phyloP scores from a whole-genome alignment of 2,888 invertebrate species.

The Labia minor region DNA sequence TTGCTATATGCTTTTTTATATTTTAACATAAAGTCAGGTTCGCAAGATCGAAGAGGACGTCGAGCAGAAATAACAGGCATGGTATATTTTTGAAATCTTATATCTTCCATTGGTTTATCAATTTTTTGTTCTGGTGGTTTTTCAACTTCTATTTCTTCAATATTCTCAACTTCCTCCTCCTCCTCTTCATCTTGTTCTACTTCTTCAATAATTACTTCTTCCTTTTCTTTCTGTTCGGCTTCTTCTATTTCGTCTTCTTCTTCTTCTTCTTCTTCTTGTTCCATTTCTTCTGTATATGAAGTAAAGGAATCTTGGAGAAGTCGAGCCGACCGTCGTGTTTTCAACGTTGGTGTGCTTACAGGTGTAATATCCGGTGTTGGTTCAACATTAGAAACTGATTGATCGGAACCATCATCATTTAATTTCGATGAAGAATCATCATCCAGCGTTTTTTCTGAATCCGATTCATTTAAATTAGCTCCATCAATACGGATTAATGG shows the following conservation, averaged over 20 bases:
- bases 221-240: background rate
- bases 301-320: background rate
- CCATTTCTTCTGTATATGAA: background rate
- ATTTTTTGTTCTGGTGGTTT: constrained; percentile 15
- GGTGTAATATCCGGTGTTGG: background rate
- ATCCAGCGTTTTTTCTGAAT: background rate
- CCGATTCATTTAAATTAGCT: background rate
- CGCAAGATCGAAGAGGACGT: background rate
- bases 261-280: constrained; percentile 16
- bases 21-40: background rate
- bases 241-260: constrained; percentile 17
- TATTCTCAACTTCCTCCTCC: constrained; percentile 29
- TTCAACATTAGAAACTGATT: background rate
- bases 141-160: constrained; percentile 23
- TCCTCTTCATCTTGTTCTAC: background rate
- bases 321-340: background rate
- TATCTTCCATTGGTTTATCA: constrained; percentile 18
- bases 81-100: background rate
- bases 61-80: background rate
- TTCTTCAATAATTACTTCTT: background rate
- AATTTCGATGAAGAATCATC: no score
- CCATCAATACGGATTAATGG: background rate
- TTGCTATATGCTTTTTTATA: background rate
- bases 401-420: background rate
- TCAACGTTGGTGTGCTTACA: background rate